A percentile compares a stretch with the other conserved stretches of the same genome.
Evolutionary conservation across 2,113 vertebrate species (phyloP).

Genomic region (Grus americana): DNA sequence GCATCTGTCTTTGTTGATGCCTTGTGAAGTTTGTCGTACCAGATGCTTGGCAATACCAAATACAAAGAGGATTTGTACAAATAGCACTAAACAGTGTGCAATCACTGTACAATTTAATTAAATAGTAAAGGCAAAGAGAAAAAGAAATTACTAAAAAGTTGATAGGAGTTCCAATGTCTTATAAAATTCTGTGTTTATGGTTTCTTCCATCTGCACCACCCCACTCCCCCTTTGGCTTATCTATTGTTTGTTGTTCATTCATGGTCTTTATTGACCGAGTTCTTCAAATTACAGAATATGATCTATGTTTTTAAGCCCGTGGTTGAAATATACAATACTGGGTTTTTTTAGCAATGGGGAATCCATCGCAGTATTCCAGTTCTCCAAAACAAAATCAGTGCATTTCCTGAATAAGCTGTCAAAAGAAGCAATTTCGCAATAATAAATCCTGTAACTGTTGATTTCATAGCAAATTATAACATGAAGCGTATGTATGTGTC

Average conservation of each 20-base stretch:
- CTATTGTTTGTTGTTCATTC: neutral
- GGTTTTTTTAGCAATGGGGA: neutral
- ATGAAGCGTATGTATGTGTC: neutral
- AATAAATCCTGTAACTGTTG: neutral
- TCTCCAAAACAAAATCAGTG: neutral
- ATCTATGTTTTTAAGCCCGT: neutral
- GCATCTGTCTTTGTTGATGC: neutral
- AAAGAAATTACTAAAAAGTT: neutral
- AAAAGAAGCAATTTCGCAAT: neutral
- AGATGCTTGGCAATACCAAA: neutral
- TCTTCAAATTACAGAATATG: neutral
- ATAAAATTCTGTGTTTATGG: neutral
- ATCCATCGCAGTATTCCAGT: neutral
- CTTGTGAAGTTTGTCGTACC: neutral
- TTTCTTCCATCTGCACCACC: neutral
- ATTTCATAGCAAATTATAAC: neutral
- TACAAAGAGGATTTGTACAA: neutral
- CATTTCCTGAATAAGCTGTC: neutral
- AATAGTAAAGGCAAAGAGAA: neutral
- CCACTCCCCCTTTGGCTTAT: neutral
- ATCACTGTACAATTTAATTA: neutral
- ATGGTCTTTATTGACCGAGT: neutral
- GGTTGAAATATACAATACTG: neutral
- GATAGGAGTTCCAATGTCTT: neutral
- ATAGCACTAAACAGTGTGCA: neutral